Base-by-base conservation (phyloP, 2,888 invertebrate species). In the Coronaproctus castanopsis region DNA sequence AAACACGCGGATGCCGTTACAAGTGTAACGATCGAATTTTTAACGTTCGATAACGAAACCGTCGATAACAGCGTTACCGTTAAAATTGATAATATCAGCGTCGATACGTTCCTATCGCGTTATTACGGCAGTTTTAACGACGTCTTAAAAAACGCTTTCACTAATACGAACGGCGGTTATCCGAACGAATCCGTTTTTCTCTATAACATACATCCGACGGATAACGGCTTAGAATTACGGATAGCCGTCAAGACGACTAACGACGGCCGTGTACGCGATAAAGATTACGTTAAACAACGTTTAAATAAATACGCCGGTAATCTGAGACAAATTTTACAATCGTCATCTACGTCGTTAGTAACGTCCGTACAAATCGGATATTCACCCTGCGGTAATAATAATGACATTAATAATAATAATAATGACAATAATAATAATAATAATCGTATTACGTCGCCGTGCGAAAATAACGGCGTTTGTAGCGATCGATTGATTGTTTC, bases 1-100 rank as follows among this genome's bases (percentile, higher is more conserved):
- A 80, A 81, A 65, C 90, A 91, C 69, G 77, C 79, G 59, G 85
- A 88, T 71, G 93, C 93, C 0, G 75, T 81, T n/a, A 93, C 92
- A 1, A 84, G 85, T 5, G 83, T 91, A 2, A 84, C 83, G 3
- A 80, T 95, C 0, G 84, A 87, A 69, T 89, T 90, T 68, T 75
- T 84, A 57, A 77, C 79, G 2, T 88, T 91, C 69, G 82, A 83
- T 65, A 90, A 91, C 69, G 72, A 73, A 18, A 91, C 91, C 0
- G 78, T 95, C 2, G 83, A 85, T 58, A 86, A 90, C 70, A 87
- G 88, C 10, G 75, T 91, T 1, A 85, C 87, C 0, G 71, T 92
- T 19, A 78, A 83, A 66, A 76, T 92, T 52, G 75, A 78, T 2
- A 86, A 87, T 67, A 78, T 84, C 68, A 81, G 82, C 0, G 81